Evolutionary conservation across 2,888 invertebrate genomes (phyloP), one percentile per base, ranked within the genome.

Genomic region (Sceliomorpha sp.): DNA sequence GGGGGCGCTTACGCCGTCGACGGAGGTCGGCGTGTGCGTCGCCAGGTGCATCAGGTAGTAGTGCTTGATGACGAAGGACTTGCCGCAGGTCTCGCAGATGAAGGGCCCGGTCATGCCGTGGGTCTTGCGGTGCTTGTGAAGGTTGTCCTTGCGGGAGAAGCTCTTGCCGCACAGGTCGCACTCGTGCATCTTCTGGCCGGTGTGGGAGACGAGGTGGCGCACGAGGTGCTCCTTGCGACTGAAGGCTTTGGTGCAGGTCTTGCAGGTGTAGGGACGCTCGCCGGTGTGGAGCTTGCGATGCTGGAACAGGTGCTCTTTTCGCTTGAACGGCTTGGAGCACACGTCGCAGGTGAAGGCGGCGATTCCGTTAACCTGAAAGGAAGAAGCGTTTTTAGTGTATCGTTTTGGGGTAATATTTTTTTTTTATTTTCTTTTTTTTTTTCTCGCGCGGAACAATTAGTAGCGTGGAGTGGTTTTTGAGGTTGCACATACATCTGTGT

Each of bases 221-320:
- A 93, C 89, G 44, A 93, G 82, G 82, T 93, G 93, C 79, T 93
- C 93, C 73, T 93, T 93, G 1, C 93, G 90, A 78, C 92, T 92
- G 79, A 93, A 93, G 0, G 92, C 90, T 77, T 93, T 93, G 36
- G 91, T 89, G 79, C 93, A 93, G 29, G 91, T 90, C 0, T 90
- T 89, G 72, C 93, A 93, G 13, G 91, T 91, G 76, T 92, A 93
- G 0, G 93, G 93, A 36, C 93, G 89, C 67, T 92, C 90, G 3
- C 93, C 93, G 0, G 92, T 91, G 75, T 93, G 93, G 1, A 93
- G 84, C 78, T 93, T 93, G 1, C 91, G 89, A 76, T 93, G 93
- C 72, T 93, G 93, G 60, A 92, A 92, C 0, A 93, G 87, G 79
- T 93, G 93, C 78, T 93, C 93, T 80, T 92, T 92, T 72, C 93